These are phyloP conservation scores for Poeciliopsis turrubarensis DNA, from an alignment of 2,113 vertebrate species.

Conservation along the genomic window DNA sequence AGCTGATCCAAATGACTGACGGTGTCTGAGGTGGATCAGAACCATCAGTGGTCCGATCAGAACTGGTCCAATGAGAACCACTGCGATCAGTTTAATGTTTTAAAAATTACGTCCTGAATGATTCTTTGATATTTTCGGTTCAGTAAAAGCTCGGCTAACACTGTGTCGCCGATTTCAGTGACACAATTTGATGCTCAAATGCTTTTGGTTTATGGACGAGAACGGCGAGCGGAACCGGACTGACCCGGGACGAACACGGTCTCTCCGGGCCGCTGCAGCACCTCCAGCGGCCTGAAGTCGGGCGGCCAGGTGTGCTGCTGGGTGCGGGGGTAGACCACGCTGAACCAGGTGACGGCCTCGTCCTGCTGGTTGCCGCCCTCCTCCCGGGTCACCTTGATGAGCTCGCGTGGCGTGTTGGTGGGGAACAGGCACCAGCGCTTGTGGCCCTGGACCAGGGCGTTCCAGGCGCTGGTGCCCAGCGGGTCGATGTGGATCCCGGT, in stretches of 20 bases:
- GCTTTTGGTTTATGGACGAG: no score
- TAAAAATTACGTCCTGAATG: no score
- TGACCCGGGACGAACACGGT: constrained; percentile 97
- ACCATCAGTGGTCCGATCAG: no score
- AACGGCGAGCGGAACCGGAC: constrained; percentile 15
- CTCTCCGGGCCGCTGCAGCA: constrained; percentile 93
- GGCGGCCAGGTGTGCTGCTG: constrained; percentile 92
- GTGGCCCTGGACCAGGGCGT: constrained; percentile 95
- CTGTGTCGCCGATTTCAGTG: no score
- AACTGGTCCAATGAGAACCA: no score
- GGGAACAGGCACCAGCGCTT: constrained; percentile 99
- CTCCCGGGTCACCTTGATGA: constrained; percentile 95
- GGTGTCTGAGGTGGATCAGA: no score
- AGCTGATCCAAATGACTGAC: no score
- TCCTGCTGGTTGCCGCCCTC: constrained; percentile 99
- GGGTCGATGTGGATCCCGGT: constrained; percentile 99
- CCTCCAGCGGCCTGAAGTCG: constrained; percentile 93
- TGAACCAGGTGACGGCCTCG: constrained; percentile 99
- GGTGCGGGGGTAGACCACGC: constrained; percentile 89
- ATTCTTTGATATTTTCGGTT: no score
- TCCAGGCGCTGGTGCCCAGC: constrained; percentile 97
- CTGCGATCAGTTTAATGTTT: no score
- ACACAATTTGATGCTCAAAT: no score
- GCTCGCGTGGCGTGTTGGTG: constrained; percentile 93
- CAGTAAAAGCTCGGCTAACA: no score